Percentiles rank a stretch among this genome's conserved stretches.
Evolutionary conservation across 2,113 vertebrate genomes (phyloP).

Genomic region (Poecilia latipinna): DNA sequence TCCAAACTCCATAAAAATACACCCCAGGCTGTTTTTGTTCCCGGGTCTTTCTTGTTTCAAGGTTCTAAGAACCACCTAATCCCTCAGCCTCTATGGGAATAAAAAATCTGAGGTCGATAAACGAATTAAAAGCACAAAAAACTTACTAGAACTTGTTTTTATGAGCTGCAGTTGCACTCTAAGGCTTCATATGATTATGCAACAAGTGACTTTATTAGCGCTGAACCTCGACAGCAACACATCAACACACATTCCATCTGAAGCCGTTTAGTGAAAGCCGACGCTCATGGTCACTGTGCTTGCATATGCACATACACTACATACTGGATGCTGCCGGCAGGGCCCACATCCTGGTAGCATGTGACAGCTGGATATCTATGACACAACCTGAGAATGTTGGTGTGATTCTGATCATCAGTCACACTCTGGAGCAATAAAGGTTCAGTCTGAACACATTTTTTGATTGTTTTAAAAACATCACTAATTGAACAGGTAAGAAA

Average conservation of each 20-base stretch:
- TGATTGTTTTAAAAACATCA: not conserved
- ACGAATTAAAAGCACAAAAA: not conserved
- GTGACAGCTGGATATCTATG: conserved; percentile 28
- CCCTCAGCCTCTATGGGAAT: not conserved
- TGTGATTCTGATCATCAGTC: not conserved
- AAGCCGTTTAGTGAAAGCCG: conserved; percentile 33
- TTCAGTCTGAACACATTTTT: not conserved
- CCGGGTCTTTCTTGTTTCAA: not conserved
- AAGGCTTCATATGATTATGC: conserved; percentile 45
- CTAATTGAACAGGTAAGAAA: not conserved
- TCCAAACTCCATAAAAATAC: not conserved
- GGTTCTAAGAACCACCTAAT: not conserved
- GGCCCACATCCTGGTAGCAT: conserved; percentile 1
- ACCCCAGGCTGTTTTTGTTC: not conserved
- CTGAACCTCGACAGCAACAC: not conserved
- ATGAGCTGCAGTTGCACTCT: conserved; percentile 16
- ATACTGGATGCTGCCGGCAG: conserved; percentile 16
- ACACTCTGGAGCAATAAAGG: not conserved
- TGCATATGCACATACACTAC: conserved; percentile 19
- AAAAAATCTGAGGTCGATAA: not conserved
- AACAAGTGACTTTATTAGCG: conserved; percentile 28
- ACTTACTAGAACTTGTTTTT: not conserved
- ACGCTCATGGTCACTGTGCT: conserved; percentile 23
- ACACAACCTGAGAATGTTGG: not conserved
- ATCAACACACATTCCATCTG: conserved; percentile 37